phyloP scores from a whole-genome alignment of 2,113 vertebrate genomes.

The Bubalus kerabau region DNA sequence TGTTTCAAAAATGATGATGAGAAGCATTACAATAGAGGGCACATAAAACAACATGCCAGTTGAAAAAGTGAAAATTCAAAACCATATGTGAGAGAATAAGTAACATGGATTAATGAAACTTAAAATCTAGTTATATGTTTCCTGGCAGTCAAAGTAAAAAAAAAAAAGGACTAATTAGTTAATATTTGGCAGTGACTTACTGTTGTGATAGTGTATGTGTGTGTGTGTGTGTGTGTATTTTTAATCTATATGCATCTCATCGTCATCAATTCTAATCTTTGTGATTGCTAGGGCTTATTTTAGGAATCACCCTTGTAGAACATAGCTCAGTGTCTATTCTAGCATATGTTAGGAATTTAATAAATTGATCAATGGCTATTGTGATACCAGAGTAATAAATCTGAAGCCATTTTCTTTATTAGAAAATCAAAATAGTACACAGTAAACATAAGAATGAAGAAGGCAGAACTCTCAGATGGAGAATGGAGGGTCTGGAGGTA shows the following conservation, averaged over 20 bases:
- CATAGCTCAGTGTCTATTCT: background rate
- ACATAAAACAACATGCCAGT: background rate
- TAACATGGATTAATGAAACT: background rate
- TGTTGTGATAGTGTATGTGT: background rate
- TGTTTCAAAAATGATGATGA: constrained; percentile 17
- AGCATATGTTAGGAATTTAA: background rate
- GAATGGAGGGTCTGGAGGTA: background rate
- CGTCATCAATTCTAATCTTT: background rate
- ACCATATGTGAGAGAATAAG: background rate
- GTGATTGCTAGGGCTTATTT: background rate
- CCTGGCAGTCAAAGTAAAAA: background rate
- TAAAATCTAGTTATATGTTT: background rate
- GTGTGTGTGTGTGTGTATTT: background rate
- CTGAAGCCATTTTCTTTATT: constrained; percentile 26
- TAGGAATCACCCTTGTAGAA: background rate
- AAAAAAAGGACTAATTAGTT: background rate
- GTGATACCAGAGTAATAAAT: background rate
- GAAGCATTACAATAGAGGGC: background rate
- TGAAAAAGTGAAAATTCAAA: constrained; percentile 14
- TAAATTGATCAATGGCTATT: background rate
- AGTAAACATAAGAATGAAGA: background rate
- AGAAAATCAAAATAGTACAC: background rate
- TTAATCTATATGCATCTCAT: background rate
- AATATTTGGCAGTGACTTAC: background rate
- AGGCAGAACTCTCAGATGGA: background rate